A percentile compares a stretch with the other conserved stretches of the same genome.
Evolutionary conservation across 2,888 invertebrate genomes (phyloP).

Genomic region (Carpatolechia fugitivella): DNA sequence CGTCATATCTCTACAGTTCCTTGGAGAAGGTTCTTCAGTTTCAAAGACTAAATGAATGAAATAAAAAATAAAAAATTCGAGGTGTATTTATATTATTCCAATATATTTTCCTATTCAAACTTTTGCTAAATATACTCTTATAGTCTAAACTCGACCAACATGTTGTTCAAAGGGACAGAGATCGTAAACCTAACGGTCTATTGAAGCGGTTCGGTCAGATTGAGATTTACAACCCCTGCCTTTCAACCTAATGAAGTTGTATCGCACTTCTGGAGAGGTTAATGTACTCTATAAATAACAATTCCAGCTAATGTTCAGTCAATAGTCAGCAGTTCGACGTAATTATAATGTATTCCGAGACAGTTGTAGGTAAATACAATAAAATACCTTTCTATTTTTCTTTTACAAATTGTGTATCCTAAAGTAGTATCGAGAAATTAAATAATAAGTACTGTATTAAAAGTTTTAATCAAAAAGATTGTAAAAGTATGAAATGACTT

Average conservation of each 20-base stretch:
- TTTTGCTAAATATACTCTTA: too few species aligned
- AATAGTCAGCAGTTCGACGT: slow-evolving; percentile 27
- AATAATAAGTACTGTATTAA: too few species aligned
- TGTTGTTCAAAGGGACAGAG: not conserved
- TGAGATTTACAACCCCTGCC: slow-evolving; percentile 51
- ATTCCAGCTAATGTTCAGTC: slow-evolving; percentile 34
- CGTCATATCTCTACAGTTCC: too few species aligned
- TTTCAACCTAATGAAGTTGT: slow-evolving; percentile 55
- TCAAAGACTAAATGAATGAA: too few species aligned
- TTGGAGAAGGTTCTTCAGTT: too few species aligned
- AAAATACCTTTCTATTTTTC: not conserved
- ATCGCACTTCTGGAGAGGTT: slow-evolving; percentile 42
- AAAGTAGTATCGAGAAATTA: too few species aligned
- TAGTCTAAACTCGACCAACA: not conserved
- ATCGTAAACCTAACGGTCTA: slow-evolving; percentile 33
- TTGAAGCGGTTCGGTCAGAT: slow-evolving; percentile 39
- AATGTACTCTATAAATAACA: slow-evolving; percentile 49
- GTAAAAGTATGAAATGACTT: too few species aligned
- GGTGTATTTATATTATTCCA: too few species aligned
- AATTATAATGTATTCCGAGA: slow-evolving; percentile 1
- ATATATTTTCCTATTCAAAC: too few species aligned
- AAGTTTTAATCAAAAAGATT: too few species aligned
- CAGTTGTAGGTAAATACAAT: not conserved
- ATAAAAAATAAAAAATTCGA: too few species aligned
- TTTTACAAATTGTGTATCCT: too few species aligned